Evolutionary conservation across 2,888 invertebrate genomes (phyloP), one percentile per base, ranked within the genome.

Genomic region (Trichopoda pennipes): DNA sequence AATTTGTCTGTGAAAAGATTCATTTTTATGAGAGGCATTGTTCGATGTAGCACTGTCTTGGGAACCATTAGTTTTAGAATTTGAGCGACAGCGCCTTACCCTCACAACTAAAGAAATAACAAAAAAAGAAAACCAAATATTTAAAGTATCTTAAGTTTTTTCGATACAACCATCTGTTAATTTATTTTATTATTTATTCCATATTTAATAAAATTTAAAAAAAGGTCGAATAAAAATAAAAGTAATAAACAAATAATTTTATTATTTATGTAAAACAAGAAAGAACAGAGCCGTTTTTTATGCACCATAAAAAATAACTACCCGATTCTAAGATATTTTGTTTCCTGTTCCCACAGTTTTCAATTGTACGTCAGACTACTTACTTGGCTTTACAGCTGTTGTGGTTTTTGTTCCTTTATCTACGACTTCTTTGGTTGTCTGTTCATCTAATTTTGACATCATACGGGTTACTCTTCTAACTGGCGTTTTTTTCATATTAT

Each of bases 401-500:
- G 21, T 7, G 8, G 17, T 19, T 17, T 49, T 49, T 19, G 47
- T 14, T 9, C 17, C n/a, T 44, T 16, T 17, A 0, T 19, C 17
- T 7, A 1, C 17, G 17, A 12, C 35, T 0, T 53, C 47, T 8
- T 28, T 23, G n/a, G 23, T 61, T 8, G 53, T 28, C 9, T 10
- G 23, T 23, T 76, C 81, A 14, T 75, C 64, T 0, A 28, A 10
- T 23, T 44, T 73, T 1, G 85, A 84, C 60, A 63, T 78, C 7
- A 74, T 28, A 17, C 85, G 76, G 3, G 84, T 85, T 8, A 73
- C 58, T 10, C 84, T 74, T 49, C 55, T 61, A 19, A 77, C 21
- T 16, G 83, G 64, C 17, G 23, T 44, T 53, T 14, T 14, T 4
- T 61, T 23, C 2, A 8, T 12, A 12, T 19, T 1, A 12, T 68